Base-by-base conservation (phyloP, 2,113 vertebrate species). In the Neopipo cinnamomea region DNA sequence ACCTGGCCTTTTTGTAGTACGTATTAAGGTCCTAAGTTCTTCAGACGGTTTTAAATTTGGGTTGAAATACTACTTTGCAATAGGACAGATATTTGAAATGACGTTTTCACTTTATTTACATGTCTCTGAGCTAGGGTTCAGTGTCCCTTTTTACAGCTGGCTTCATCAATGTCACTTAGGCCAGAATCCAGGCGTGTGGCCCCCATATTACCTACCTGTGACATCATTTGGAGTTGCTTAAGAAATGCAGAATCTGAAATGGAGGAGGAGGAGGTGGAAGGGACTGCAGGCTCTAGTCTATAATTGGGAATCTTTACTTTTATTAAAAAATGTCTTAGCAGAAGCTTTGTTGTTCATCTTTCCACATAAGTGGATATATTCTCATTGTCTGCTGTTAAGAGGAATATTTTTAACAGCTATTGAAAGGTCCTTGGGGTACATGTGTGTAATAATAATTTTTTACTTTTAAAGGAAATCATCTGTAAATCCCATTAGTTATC, bases 391-490 rank as follows among this genome's bases (percentile, higher is more conserved):
- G 74, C 49, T 85, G 47, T 89, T 94, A 83, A 91, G 78, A 85
- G 62, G 91, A 89, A 14, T 96, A 96, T 93, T 94, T 95, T 94
- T 96, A 96, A 86, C 78, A 90, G 68, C 73, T 71, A 37, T 77
- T 44, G 71, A 95, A 94, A 95, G 94, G 89, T 94, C 89, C 81
- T 95, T 74, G 41, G 80, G 83, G 85, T 94, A 77, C 37, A 46
- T 24, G 30, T 77, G 41, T 91, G 63, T 83, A 79, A 95, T 85
- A 95, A 79, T 78, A 79, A 76, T 85, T 92, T 85, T 82, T 88
- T 71, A 49, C 72, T 85, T 96, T 77, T 91, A 86, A 96, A 88
- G 80, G 88, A 95, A 96, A 94, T 96, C 41, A 89, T 95, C 80
- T 89, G 74, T 91, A 95, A 94, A 93, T 85, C 93, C 92, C 66